phyloP scores from a whole-genome alignment of 2,113 vertebrate genomes.

The Centropus unirufus region DNA sequence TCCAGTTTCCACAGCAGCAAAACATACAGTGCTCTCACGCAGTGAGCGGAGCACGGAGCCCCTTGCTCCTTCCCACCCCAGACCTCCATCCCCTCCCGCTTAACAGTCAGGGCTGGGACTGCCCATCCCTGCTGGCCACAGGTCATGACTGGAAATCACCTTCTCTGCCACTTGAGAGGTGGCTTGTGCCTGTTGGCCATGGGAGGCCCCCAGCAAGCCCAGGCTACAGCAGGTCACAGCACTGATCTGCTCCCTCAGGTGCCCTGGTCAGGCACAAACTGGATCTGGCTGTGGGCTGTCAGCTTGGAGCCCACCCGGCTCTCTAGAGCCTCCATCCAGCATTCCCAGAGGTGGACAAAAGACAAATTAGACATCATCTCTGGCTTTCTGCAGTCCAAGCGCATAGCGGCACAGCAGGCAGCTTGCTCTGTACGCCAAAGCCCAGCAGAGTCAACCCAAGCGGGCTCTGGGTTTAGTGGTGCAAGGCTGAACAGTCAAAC shows the following conservation, averaged over 20 bases:
- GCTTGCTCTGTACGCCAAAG: background rate
- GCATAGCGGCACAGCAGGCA: background rate
- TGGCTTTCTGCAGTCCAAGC: background rate
- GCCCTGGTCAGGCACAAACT: background rate
- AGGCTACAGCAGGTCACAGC: background rate
- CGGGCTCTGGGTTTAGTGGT: fast-evolving
- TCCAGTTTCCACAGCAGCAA: background rate
- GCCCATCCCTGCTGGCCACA: background rate
- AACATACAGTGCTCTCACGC: background rate
- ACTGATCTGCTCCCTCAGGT: background rate
- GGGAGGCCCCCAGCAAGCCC: background rate
- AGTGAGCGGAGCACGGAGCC: background rate
- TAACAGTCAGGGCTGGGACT: background rate
- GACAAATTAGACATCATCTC: background rate
- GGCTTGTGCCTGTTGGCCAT: fast-evolving
- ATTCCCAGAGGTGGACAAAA: background rate
- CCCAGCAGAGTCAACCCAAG: background rate
- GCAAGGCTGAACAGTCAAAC: background rate
- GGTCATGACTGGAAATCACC: background rate
- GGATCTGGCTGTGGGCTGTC: background rate
- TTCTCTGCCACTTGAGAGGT: background rate
- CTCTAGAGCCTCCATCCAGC: background rate
- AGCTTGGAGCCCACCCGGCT: background rate
- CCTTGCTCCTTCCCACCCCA: background rate
- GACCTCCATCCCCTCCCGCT: background rate